These are phyloP conservation scores for Harpagus bidentatus DNA, from an alignment of 2,113 vertebrate species.

Conservation along the genomic window DNA sequence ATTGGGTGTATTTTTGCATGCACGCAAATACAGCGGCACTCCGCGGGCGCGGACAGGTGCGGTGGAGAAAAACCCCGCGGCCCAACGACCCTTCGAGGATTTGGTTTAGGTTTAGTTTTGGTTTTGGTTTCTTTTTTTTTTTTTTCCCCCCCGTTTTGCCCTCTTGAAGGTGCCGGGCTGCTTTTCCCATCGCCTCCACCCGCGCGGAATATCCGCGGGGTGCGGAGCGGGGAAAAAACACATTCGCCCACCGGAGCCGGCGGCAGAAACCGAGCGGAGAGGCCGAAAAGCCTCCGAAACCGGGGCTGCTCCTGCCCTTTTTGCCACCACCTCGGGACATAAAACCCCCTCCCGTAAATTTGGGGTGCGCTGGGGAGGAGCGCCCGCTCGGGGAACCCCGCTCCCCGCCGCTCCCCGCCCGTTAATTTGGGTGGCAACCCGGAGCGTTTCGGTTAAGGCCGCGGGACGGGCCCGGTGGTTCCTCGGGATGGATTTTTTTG, in stretches of 20 bases:
- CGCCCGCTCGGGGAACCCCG: background rate
- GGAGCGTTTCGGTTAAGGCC: background rate
- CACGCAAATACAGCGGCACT: too few species aligned
- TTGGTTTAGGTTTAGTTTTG: fast-evolving
- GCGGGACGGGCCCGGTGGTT: background rate
- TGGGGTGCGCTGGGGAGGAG: background rate
- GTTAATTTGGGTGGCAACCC: background rate
- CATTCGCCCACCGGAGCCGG: too few species aligned
- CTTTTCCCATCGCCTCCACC: background rate
- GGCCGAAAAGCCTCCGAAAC: background rate
- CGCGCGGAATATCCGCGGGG: background rate
- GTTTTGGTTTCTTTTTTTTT: background rate
- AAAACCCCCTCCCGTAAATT: background rate
- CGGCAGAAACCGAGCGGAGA: background rate
- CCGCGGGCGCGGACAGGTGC: slow-evolving; percentile 30
- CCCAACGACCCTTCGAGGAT: background rate
- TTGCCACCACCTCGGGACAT: background rate
- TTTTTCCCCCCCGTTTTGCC: background rate
- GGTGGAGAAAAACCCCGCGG: background rate
- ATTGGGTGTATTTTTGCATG: background rate
- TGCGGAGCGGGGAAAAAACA: background rate
- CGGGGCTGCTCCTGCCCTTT: background rate
- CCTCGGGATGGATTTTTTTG: background rate
- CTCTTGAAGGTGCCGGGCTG: background rate
- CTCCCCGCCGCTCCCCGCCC: background rate